Percentiles rank a stretch among this genome's conserved stretches.
Evolutionary conservation across 2,797 vertebrate species (phyloP).

Genomic region (Eulemur rubriventer): DNA sequence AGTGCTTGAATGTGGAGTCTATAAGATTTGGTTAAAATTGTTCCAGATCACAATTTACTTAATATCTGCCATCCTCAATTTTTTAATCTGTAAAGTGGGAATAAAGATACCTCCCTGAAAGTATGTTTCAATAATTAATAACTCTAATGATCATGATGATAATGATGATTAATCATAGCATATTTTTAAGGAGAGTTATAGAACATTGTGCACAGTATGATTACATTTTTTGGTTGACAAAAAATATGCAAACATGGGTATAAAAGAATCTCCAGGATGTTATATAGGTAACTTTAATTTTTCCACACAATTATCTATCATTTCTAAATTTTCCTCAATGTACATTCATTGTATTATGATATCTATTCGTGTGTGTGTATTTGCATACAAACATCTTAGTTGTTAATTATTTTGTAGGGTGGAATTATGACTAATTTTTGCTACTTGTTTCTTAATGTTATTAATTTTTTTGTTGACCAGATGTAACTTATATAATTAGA

Average conservation of each 20-base stretch:
- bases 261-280: neutral
- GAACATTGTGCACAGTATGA: neutral
- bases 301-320: neutral
- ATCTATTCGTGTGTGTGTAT: neutral
- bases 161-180: neutral
- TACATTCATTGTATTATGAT: neutral
- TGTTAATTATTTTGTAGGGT: neutral
- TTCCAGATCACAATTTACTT: neutral
- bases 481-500: neutral
- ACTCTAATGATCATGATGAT: neutral
- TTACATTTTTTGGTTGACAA: neutral
- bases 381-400: neutral
- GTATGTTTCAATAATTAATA: conserved; percentile 26
- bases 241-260: neutral
- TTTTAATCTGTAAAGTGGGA: conserved; percentile 10
- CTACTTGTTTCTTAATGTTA: conserved; percentile 29
- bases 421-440: neutral
- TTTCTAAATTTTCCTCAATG: neutral
- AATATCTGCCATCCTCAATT: neutral
- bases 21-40: conserved; percentile 7
- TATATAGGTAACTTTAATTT: neutral
- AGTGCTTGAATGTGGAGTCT: neutral
- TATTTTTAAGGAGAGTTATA: neutral
- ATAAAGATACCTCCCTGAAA: neutral
- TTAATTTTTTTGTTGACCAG: neutral